Percentiles rank a stretch among this genome's conserved stretches.
phyloP scores from a whole-genome alignment of 2,888 invertebrate species.

The Troides aeacus region DNA sequence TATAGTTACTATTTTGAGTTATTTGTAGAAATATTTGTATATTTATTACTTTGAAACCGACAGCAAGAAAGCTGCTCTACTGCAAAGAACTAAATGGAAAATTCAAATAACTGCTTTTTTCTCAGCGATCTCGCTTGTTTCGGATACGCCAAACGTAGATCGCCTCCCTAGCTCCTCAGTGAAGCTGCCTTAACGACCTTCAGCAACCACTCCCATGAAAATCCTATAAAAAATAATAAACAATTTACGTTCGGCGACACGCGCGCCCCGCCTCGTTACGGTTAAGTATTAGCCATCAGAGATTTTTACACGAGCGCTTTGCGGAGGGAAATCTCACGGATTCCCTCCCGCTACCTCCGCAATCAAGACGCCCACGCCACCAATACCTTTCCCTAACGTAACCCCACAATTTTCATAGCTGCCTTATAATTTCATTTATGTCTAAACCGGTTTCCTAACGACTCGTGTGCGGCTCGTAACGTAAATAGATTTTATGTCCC shows the following conservation, averaged over 20 bases:
- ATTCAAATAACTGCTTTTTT: too few species aligned
- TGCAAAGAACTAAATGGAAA: too few species aligned
- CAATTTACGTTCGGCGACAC: conserved; percentile 77
- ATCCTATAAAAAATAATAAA: conserved; percentile 78
- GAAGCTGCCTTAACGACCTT: conserved; percentile 48
- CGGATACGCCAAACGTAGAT: conserved; percentile 11
- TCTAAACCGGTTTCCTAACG: conserved; percentile 5
- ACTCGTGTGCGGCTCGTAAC: conserved; percentile 1
- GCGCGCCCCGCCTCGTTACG: conserved; percentile 60
- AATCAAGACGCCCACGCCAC: conserved; percentile 32
- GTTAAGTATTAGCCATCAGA: conserved; percentile 50
- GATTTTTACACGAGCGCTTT: conserved; percentile 44
- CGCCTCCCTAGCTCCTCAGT: conserved; percentile 10
- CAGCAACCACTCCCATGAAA: conserved; percentile 56
- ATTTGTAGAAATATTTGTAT: too few species aligned
- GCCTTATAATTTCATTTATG: conserved; percentile 13
- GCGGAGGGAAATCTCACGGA: conserved; percentile 37
- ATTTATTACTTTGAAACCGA: too few species aligned
- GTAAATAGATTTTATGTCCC: not conserved
- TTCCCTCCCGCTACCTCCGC: conserved; percentile 27
- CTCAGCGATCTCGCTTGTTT: conserved; percentile 18
- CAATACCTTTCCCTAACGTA: conserved; percentile 28
- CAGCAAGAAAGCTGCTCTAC: too few species aligned
- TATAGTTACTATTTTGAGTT: too few species aligned
- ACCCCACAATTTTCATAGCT: conserved; percentile 21